Evolutionary conservation across 1,140 invertebrate genomes (phyloP).

Genomic region (Drosophila virilis): DNA sequence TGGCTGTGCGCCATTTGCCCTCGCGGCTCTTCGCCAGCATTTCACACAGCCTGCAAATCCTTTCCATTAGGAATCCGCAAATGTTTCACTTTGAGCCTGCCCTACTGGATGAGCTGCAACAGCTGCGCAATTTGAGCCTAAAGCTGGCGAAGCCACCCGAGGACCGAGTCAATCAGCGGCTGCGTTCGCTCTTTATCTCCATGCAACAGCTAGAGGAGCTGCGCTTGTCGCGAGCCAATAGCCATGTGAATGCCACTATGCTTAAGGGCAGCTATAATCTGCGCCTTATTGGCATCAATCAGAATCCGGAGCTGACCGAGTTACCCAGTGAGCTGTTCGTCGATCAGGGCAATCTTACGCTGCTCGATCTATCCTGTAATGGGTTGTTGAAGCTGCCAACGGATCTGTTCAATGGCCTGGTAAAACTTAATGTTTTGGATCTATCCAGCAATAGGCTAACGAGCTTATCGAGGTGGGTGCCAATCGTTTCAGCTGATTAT

Average conservation of each 20-base stretch:
- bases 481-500: constrained; percentile 39
- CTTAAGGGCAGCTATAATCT: constrained; percentile 86
- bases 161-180: not conserved
- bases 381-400: constrained; percentile 85
- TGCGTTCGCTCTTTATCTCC: constrained; percentile 49
- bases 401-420: constrained; percentile 85
- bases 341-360: constrained; percentile 85
- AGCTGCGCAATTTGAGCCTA: constrained; percentile 59
- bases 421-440: constrained; percentile 85
- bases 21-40: constrained; percentile 44
- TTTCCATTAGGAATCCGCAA: constrained; percentile 55
- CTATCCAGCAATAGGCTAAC: constrained; percentile 85
- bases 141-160: constrained; percentile 13
- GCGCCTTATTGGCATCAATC: constrained; percentile 85
- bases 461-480: constrained; percentile 62
- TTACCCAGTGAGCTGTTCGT: constrained; percentile 86
- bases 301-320: constrained; percentile 85
- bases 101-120: constrained; percentile 46
- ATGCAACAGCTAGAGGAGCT: constrained; percentile 85
- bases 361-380: constrained; percentile 86
- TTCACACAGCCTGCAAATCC: constrained; percentile 39
- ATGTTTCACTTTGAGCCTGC: constrained; percentile 46
- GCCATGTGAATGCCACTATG: constrained; percentile 85
- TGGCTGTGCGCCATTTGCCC: constrained; percentile 48
- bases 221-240: constrained; percentile 75